Evolutionary conservation across 2,888 invertebrate genomes (phyloP), one percentile per base, ranked within the genome.

Genomic region (Parnassius glacialis): DNA sequence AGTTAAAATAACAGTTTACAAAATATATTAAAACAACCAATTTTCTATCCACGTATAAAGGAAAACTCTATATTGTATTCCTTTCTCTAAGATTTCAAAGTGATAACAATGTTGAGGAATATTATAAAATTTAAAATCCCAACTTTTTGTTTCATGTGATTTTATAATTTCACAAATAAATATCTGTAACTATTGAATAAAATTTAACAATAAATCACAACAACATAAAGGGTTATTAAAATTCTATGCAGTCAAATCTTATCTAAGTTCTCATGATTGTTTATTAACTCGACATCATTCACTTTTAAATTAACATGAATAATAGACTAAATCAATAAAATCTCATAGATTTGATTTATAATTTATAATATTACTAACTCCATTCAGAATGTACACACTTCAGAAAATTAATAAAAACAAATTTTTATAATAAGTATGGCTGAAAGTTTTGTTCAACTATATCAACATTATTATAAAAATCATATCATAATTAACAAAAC

Each of bases 241-340:
- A 85, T 87, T 89, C 87, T 83, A 90, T 90, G 90, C 90, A 90
- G 90, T 89, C 90, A 90, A 90, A 90, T 90, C 90, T 87, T 83
- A 73, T 74, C 75, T 77, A 80, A 76, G 78, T 80, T 78, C 75
- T 76, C 75, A 34, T n/a, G 41, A 13, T 25, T 50, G 1, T 34
- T 34, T 34, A 34, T 51, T 50, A 20, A 50, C 10, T 50, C 16
- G 16, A 52, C 25, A 34, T 44, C 10, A 52, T 45, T 45, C 34
- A 7, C 34, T 34, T 34, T 34, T 34, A 34, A 34, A 34, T 34
- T 34, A 7, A 34, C 34, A 7, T 34, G 5, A 34, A 7, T 7
- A 7, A 34, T 34, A 34, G 34, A 7, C 7, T 34, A 34, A 34
- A 34, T 34, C 34, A 34, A 34, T 34, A 34, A 3, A 34, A 34